Conservation (phyloP, 2,113 vertebrate species). For the Hippolais icterina region DNA sequence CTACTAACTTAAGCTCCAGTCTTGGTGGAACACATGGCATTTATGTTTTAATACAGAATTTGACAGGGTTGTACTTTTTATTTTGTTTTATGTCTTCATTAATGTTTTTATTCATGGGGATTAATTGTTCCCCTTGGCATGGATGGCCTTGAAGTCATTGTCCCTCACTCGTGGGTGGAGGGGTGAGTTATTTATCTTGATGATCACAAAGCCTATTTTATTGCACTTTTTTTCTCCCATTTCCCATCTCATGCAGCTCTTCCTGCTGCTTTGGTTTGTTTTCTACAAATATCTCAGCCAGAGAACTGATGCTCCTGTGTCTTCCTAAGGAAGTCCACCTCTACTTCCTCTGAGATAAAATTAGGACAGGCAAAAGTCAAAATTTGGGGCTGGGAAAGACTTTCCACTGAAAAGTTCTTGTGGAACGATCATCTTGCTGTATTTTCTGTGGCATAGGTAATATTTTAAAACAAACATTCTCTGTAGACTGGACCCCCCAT, state of each 20-base stretch:
- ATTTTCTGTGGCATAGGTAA: neutral
- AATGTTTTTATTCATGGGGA: neutral
- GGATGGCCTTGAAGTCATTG: rapidly evolving
- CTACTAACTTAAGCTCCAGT: neutral
- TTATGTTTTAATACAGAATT: neutral
- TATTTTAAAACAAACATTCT: neutral
- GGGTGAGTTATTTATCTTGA: neutral
- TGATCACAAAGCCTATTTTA: neutral
- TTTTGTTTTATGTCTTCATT: neutral
- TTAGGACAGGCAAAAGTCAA: neutral
- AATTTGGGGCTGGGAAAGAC: neutral
- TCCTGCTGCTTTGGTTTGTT: neutral
- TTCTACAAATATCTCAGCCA: neutral
- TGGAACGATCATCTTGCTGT: neutral
- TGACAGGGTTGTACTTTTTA: neutral
- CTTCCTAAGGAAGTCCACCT: neutral
- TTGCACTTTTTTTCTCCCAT: neutral
- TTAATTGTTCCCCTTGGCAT: neutral
- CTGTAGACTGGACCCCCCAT: rapidly evolving
- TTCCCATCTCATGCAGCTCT: neutral
- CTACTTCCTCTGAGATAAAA: neutral
- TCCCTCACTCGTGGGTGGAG: neutral
- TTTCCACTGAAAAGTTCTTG: neutral
- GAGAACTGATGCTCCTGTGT: neutral
- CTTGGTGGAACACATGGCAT: neutral